These are phyloP conservation scores for Hyalella azteca DNA, from an alignment of 2,888 invertebrate species.

Conservation along the genomic window DNA sequence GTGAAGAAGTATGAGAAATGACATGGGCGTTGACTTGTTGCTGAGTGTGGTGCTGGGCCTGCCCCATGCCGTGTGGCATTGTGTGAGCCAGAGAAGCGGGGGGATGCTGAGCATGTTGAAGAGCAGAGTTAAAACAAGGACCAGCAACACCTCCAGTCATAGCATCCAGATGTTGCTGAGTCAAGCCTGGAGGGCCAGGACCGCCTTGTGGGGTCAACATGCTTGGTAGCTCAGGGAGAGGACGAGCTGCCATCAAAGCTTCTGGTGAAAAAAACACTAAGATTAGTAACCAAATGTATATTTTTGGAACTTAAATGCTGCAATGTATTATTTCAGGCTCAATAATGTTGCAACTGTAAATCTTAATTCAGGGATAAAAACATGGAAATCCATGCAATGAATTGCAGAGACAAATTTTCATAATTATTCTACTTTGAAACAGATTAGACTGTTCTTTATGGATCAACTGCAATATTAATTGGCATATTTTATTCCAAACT, in stretches of 20 bases:
- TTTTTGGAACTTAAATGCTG: too few species aligned
- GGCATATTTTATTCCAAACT: too few species aligned
- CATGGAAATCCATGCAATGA: too few species aligned
- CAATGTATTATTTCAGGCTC: too few species aligned
- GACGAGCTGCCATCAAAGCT: slow-evolving; percentile 89
- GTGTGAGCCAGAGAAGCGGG: background rate
- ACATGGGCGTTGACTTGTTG: slow-evolving; percentile 35
- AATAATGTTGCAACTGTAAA: too few species aligned
- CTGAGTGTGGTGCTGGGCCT: slow-evolving; percentile 44
- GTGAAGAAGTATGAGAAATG: background rate
- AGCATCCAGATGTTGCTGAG: slow-evolving; percentile 61
- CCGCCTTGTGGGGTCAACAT: slow-evolving; percentile 69
- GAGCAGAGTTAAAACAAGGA: slow-evolving; percentile 44
- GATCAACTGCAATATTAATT: too few species aligned
- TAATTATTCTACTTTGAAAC: too few species aligned
- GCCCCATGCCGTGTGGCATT: slow-evolving; percentile 54
- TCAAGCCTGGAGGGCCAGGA: slow-evolving; percentile 67
- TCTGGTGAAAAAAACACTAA: slow-evolving; percentile 69
- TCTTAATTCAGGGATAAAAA: too few species aligned
- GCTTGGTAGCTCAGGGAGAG: slow-evolving; percentile 90
- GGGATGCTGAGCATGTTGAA: slow-evolving; percentile 18
- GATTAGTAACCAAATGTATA: too few species aligned
- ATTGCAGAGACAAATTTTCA: too few species aligned
- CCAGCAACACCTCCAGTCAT: slow-evolving; percentile 46
- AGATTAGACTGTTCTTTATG: too few species aligned